Evolutionary conservation across 2,113 vertebrate species (phyloP).

Genomic region (Desmodus rotundus): DNA sequence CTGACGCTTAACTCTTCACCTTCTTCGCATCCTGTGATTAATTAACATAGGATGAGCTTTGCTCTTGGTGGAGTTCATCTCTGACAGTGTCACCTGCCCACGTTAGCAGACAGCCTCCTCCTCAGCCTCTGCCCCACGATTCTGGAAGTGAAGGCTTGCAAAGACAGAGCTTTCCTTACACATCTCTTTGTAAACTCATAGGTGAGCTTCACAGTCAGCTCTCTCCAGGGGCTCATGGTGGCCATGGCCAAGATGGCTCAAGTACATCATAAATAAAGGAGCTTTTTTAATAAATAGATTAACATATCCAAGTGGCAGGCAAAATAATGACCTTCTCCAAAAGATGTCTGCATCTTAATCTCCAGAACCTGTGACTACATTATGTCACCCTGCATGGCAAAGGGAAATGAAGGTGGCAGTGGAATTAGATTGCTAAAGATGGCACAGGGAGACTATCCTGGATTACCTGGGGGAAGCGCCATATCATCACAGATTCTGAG

Average conservation of each 20-base stretch:
- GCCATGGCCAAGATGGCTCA: not conserved
- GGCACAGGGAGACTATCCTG: not conserved
- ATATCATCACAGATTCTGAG: not conserved
- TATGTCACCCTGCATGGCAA: not conserved
- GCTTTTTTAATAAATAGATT: not conserved
- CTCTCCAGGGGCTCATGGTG: not conserved
- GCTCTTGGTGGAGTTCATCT: not conserved
- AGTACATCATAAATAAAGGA: not conserved
- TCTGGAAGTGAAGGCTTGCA: not conserved
- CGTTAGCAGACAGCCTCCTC: not conserved
- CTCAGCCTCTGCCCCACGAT: not conserved
- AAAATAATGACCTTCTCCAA: not conserved
- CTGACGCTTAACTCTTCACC: not conserved
- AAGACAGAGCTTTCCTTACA: not conserved
- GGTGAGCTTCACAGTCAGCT: not conserved
- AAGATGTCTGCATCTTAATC: not conserved
- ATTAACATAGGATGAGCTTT: not conserved
- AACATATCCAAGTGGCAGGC: not conserved
- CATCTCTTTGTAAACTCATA: not conserved
- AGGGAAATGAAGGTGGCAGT: not conserved
- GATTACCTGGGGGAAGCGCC: not conserved
- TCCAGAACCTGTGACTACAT: not conserved
- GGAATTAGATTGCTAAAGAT: not conserved
- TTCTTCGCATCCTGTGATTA: not conserved
- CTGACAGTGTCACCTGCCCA: not conserved